Evolutionary conservation across 2,113 vertebrate genomes (phyloP), one percentile per base, ranked within the genome.

Genomic region (Cavia aperea): DNA sequence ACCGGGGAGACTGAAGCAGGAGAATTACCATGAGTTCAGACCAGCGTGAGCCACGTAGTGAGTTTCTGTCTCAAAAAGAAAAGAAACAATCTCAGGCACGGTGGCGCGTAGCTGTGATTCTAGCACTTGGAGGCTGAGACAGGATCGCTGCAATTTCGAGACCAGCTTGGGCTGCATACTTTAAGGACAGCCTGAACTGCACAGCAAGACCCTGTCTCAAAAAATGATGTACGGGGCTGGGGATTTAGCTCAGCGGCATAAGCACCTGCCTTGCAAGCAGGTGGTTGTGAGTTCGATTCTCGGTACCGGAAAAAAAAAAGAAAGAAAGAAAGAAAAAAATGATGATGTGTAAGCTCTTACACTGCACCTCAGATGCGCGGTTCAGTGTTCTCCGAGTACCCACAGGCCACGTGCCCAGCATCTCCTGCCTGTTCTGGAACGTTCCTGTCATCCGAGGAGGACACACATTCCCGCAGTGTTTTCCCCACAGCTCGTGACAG

Each of bases 401-500:
- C 13, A 72, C 13, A 31, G 60, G 60, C 18, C 82, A 1, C 36
- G 13, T 2, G 9, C 1, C 26, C 9, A 15, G 36, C 33, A 14
- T 18, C 56, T 29, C 58, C 39, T 2, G 1, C 65, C 12, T 72
- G 13, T 29, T 43, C 46, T 58, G 36, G 29, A 81, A 43, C 4
- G 4, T 93, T 83, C 81, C 86, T 21, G 39, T 63, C 24, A 36
- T 26, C n/a, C 39, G 5, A 29, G 6, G 56, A 78, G 62, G 36
- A 72, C 70, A 4, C 13, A 1, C 0, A 0, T 88, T 13, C 51
- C 18, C 4, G 0, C 11, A 81, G 58, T 60, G 33, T 13, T 88
- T 7, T 19, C 0, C 4, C 14, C 63, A 2, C 9, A 13, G 51
- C 15, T 62, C 51, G 24, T 56, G 26, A 18, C 7, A 54, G 1